A percentile compares a stretch with the other conserved stretches of the same genome.
Conservation (phyloP, 1,140 invertebrate species). For the Stegodyphus mimosarum region DNA sequence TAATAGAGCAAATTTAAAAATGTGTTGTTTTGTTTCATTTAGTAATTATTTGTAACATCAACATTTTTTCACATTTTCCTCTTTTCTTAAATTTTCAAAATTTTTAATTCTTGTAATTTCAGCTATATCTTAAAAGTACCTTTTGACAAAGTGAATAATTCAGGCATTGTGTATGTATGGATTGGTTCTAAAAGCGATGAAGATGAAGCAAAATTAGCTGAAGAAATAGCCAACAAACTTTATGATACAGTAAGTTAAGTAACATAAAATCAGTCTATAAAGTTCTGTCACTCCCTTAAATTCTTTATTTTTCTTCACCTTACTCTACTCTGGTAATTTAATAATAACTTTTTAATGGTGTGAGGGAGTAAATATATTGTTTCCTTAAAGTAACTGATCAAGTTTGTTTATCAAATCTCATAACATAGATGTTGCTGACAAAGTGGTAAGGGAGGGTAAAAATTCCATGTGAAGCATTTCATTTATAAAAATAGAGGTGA, state of each 20-base stretch:
- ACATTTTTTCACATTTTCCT: neutral
- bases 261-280: no score
- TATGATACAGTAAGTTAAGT: constrained; percentile 79
- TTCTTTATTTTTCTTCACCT: neutral
- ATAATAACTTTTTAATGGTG: no score
- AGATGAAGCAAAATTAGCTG: constrained; percentile 87
- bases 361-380: no score
- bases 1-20: no score
- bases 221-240: constrained; percentile 94
- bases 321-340: neutral
- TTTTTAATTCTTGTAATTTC: constrained; percentile 61
- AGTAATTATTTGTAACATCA: neutral
- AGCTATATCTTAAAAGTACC: constrained; percentile 97
- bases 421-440: no score
- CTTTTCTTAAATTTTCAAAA: neutral
- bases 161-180: constrained; percentile 98
- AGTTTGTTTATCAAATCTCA: no score
- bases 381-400: no score
- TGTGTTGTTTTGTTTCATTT: neutral
- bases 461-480: no score
- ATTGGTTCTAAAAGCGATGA: constrained; percentile 89
- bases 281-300: no score
- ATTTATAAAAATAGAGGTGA: no score
- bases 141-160: constrained; percentile 89
- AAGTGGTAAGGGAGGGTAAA: no score